Evolutionary conservation across 2,888 invertebrate species (phyloP).

Genomic region (Mycalesis mineus): DNA sequence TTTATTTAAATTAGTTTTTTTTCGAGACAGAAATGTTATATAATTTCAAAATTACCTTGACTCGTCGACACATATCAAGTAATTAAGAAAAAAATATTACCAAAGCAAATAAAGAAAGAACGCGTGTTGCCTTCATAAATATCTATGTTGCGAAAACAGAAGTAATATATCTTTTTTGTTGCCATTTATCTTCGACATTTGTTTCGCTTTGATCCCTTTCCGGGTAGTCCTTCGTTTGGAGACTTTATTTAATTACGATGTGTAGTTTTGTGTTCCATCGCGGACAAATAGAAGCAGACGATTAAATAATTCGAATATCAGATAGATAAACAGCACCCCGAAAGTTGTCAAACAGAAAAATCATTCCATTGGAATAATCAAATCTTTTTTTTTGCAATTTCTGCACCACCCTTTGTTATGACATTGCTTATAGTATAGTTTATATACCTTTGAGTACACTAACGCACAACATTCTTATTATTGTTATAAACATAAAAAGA

Average conservation of each 20-base stretch:
- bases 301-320: constrained; percentile 21
- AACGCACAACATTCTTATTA: too few species aligned
- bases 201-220: constrained; percentile 18
- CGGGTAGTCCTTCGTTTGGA: constrained; percentile 10
- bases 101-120: background rate
- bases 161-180: constrained; percentile 6
- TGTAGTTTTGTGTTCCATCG: constrained; percentile 17
- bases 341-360: constrained; percentile 17
- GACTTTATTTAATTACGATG: constrained; percentile 23
- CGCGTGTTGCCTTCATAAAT: background rate
- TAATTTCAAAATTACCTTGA: too few species aligned
- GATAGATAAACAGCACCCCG: constrained; percentile 17
- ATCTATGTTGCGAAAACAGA: background rate
- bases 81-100: background rate
- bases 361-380: constrained; percentile 8
- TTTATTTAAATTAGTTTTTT: too few species aligned
- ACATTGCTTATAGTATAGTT: too few species aligned
- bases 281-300: constrained; percentile 19
- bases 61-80: background rate
- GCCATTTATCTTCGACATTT: constrained; percentile 13
- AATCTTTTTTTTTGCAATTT: constrained; percentile 7
- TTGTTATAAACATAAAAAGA: too few species aligned
- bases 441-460: too few species aligned
- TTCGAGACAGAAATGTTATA: background rate
- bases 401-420: background rate